Conservation (phyloP, 2,113 vertebrate genomes). For the Passer montanus region DNA sequence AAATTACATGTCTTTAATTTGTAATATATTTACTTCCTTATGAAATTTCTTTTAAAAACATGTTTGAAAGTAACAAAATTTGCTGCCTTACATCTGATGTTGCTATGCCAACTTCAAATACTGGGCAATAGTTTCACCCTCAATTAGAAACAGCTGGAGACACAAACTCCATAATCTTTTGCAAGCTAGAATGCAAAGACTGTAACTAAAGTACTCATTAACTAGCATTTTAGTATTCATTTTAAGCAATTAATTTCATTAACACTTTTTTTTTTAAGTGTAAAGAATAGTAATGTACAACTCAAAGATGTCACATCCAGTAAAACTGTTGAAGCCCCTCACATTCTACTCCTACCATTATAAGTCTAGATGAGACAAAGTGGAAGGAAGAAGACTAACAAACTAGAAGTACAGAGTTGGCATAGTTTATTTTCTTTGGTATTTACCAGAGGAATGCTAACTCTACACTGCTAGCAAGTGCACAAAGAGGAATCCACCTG, state of each 20-base stretch:
- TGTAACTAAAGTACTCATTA: not conserved
- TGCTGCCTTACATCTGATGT: not conserved
- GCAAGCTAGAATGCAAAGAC: not conserved
- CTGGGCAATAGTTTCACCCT: not conserved
- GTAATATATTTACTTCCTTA: not conserved
- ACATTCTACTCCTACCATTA: not conserved
- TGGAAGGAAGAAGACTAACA: not conserved
- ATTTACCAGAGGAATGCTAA: not conserved
- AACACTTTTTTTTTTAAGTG: not conserved
- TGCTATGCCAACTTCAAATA: not conserved
- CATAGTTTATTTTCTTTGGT: not conserved
- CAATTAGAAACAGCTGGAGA: not conserved
- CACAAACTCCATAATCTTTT: not conserved
- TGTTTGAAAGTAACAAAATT: not conserved
- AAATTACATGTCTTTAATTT: accelerated
- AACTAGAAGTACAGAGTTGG: not conserved
- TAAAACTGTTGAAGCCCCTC: not conserved
- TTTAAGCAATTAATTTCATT: not conserved
- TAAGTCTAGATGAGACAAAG: not conserved
- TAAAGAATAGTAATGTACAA: not conserved
- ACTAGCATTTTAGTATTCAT: not conserved
- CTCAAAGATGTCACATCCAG: not conserved
- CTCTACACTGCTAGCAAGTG: not conserved
- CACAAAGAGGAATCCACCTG: not conserved
- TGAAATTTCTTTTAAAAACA: not conserved